Conservation (phyloP, 2,888 invertebrate species). For the Cyaniris semiargus region DNA sequence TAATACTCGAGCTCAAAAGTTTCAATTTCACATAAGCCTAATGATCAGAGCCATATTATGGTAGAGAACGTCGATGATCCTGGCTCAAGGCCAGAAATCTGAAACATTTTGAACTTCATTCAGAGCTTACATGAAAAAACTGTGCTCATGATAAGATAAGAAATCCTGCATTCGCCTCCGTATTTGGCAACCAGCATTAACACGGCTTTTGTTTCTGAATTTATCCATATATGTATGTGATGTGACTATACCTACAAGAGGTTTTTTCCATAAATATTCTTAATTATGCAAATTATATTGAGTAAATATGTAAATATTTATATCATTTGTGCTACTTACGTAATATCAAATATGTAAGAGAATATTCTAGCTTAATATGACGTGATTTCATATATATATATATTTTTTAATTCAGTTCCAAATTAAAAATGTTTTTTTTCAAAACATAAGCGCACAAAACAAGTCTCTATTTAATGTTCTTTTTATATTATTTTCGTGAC, state of each 20-base stretch:
- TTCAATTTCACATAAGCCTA: not conserved
- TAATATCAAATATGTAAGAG: not conserved
- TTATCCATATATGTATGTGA: not conserved
- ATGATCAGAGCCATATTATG: not conserved
- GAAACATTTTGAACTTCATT: not conserved
- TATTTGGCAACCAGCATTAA: not conserved
- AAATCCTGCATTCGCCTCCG: not conserved
- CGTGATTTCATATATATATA: not conserved
- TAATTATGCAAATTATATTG: not conserved
- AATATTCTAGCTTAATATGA: not conserved
- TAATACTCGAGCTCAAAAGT: not conserved
- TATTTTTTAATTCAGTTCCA: not conserved
- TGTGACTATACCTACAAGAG: not conserved
- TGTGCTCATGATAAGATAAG: not conserved
- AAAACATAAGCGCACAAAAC: not conserved
- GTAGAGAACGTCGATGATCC: not conserved
- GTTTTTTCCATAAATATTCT: not conserved
- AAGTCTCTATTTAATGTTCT: not conserved
- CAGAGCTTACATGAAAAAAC: not conserved
- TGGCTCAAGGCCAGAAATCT: not conserved
- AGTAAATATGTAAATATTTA: not conserved
- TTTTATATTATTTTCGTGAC: conserved; percentile 14
- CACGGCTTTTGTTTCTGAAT: not conserved
- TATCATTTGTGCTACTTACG: not conserved
- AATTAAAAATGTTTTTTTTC: not conserved